Evolutionary conservation across 2,113 vertebrate genomes (phyloP), one percentile per base, ranked within the genome.

Genomic region (Takifugu bimaculatus): DNA sequence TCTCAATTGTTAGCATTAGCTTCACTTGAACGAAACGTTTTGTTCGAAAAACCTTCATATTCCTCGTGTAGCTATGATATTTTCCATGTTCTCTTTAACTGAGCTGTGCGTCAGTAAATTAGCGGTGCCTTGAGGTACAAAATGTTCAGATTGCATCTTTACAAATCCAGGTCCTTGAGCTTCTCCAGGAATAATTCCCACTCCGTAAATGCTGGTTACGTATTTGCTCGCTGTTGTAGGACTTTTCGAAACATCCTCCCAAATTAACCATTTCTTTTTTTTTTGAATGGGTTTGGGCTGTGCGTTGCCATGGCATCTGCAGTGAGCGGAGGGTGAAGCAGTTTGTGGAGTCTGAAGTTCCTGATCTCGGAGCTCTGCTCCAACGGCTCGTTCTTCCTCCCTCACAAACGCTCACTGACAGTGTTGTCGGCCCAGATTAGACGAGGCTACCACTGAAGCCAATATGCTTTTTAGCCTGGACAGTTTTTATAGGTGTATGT

Each of bases 341-440:
- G 12, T 45, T 45, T 45, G 44, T 45, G 44, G 45, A 48, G 45
- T 39, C 7, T 39, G 4, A 48, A 48, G 45, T 48, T 48, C n/a
- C 13, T 48, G 15, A 2, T n/a, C 45, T 39, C 9, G 35, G 35
- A 39, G 35, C 35, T 10, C 35, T 10, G 9, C 35, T 32, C 29
- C 29, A 32, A 6, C 44, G 14, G 44, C 44, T n/a, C 13, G 2
- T 14, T 12, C 15, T 48, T 48, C 45, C 45, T 48, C 56, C 60
- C 42, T 63, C 56, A 70, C 35, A 64, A 5, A 51, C 2, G 42
- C 55, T 14, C 13, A 4, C 44, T 50, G 47, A 0, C 56, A 49
- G 20, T 14, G 27, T 39, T n/a, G 47, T 26, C 27, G 3, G 15
- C 28, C 14, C 15, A 3, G 28, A 51, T 43, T 6, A 32, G 13